A percentile compares a stretch with the other conserved stretches of the same genome.
Conservation (phyloP, 2,888 invertebrate species). For the Trichogramma evanescens region DNA sequence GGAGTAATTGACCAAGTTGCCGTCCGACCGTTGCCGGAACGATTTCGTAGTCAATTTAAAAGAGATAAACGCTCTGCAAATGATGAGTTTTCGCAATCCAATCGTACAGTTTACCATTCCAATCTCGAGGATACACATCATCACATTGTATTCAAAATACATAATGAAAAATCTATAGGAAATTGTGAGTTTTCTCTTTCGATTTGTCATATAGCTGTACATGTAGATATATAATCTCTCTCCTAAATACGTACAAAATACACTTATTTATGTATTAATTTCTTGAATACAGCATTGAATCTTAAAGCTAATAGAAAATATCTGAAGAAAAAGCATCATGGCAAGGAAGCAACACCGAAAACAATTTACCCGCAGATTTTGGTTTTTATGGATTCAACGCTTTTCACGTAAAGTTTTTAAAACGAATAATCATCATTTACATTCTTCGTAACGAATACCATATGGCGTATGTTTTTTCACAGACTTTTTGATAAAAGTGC, state of each 20-base stretch:
- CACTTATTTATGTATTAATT: no score
- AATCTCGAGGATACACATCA: conserved; percentile 13
- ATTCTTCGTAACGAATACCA: not conserved
- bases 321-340: no score
- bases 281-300: no score
- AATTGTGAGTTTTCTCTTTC: no score
- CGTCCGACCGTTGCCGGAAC: conserved; percentile 7
- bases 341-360: conserved; percentile 1
- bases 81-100: conserved; percentile 2
- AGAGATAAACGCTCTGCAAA: not conserved
- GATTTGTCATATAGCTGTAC: no score
- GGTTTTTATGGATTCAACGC: conserved; percentile 3
- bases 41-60: not conserved
- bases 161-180: no score
- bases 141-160: conserved; percentile 11
- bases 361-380: conserved; percentile 7
- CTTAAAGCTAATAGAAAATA: no score
- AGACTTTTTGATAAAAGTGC: conserved; percentile 7
- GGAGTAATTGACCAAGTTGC: conserved; percentile 6
- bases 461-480: not conserved
- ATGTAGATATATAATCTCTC: no score
- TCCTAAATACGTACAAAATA: no score
- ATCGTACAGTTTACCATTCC: conserved; percentile 2
- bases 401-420: conserved; percentile 2
- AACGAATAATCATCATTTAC: not conserved